Evolutionary conservation across 2,797 vertebrate species (phyloP).

Genomic region (Lepus oiostolus): DNA sequence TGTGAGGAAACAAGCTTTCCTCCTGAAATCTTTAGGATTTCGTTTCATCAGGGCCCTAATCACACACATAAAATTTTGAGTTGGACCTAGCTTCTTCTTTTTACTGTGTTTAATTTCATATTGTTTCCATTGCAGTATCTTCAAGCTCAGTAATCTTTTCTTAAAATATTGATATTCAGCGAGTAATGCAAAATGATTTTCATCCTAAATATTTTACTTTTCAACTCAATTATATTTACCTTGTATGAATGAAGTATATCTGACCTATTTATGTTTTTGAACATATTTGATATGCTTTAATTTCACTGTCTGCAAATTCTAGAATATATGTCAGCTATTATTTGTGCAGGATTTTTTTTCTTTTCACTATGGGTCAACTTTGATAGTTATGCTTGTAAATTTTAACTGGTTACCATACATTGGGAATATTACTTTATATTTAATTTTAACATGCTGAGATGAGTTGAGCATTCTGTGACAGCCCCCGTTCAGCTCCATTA

Average conservation of each 20-base stretch:
- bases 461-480: background rate
- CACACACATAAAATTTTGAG: background rate
- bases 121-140: background rate
- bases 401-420: background rate
- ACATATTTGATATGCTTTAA: background rate
- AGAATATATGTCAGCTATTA: background rate
- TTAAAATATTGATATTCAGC: background rate
- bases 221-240: background rate
- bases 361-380: background rate
- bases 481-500: fast-evolving
- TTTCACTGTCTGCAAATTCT: background rate
- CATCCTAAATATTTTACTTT: background rate
- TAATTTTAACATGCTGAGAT: background rate
- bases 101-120: background rate
- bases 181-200: background rate
- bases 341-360: background rate
- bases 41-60: background rate
- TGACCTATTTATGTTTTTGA: background rate
- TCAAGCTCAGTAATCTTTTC: background rate
- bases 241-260: background rate
- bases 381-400: background rate
- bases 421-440: background rate
- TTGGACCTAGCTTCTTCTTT: background rate
- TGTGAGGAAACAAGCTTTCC: background rate
- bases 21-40: background rate